Percentiles rank a stretch among this genome's conserved stretches.
phyloP scores from a whole-genome alignment of 2,797 vertebrate species.

The Rachycentron canadum region DNA sequence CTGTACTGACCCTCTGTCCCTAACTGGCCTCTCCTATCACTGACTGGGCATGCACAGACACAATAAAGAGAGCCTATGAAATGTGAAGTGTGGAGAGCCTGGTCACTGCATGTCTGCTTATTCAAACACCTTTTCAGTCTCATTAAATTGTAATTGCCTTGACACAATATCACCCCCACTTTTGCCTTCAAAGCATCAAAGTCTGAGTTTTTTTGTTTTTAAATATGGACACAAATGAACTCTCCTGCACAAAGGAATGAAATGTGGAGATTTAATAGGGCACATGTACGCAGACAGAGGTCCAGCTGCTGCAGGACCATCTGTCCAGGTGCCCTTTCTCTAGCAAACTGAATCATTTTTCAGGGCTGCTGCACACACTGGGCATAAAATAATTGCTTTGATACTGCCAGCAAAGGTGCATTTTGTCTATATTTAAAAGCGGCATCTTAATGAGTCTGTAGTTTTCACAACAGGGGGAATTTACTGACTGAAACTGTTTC shows the following conservation, averaged over 20 bases:
- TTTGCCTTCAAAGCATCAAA: constrained; percentile 28
- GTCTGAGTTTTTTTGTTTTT: constrained; percentile 2
- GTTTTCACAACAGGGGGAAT: constrained; percentile 14
- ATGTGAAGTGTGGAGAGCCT: constrained; percentile 16
- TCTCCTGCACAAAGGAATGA: constrained; percentile 3
- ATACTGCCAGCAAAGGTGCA: constrained; percentile 24
- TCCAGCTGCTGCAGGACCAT: constrained; percentile 43
- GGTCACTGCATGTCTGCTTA: constrained; percentile 26
- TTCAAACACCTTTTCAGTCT: constrained; percentile 48
- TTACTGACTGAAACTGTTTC: constrained; percentile 29
- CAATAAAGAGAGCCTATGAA: constrained; percentile 37
- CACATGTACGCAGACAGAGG: constrained; percentile 21
- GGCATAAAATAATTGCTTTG: constrained; percentile 27
- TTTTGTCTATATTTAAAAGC: constrained; percentile 44
- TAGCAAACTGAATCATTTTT: constrained; percentile 36
- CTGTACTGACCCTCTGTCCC: constrained; percentile 16
- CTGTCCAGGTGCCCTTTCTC: constrained; percentile 47
- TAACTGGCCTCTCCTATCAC: constrained; percentile 12
- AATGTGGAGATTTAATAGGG: constrained; percentile 31
- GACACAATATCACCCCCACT: constrained; percentile 29
- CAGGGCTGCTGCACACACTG: constrained; percentile 24
- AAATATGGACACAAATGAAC: constrained; percentile 27
- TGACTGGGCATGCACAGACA: constrained; percentile 39
- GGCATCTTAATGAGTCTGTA: constrained; percentile 18
- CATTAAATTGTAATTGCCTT: constrained; percentile 58